Evolutionary conservation across 2,113 vertebrate species (phyloP), one percentile per base, ranked within the genome.

Genomic region (Proterorhinus semilunaris): DNA sequence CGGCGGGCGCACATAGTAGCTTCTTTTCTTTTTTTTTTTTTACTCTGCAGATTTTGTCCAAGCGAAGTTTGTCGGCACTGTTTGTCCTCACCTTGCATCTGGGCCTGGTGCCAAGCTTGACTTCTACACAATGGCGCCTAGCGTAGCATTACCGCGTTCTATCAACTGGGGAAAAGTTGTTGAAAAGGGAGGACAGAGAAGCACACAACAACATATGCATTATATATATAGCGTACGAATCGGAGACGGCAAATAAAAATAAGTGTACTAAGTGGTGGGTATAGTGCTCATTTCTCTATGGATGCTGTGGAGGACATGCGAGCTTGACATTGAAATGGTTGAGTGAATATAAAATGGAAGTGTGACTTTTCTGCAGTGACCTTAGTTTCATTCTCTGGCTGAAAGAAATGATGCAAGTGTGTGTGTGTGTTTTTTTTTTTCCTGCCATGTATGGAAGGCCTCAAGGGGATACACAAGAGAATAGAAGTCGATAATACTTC

Each of bases 81-180:
- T 82, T 88, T 84, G 84, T 87, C 83, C 81, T 86, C 87, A 87
- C 87, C 85, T 89, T 89, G 81, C 71, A 79, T 79, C 85, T 78
- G 78, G 87, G 83, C 83, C 67, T 59, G 2, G 21, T 79, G 84
- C 87, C 87, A 88, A 83, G 42, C 74, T 59, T 80, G 84, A 81
- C 78, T 81, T 83, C 82, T 76, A 75, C 81, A 81, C 81, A 75
- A 69, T 75, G 79, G 73, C 92, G 91, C 92, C 92, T 92, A 93
- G 92, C 89, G 91, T 91, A 92, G 90, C 89, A 13, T 89, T 92
- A 91, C 92, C 91, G 5, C 16, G 9, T 91, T 42, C 1, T 94
- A 91, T 93, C 91, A 89, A 91, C 93, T 91, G 89, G 90, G 92
- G 90, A 64, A 91, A 93, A 92, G 90, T 94, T 93, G 90, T 90